A percentile compares a stretch with the other conserved stretches of the same genome.
phyloP scores from a whole-genome alignment of 2,113 vertebrate genomes.

The Barnardius zonarius region DNA sequence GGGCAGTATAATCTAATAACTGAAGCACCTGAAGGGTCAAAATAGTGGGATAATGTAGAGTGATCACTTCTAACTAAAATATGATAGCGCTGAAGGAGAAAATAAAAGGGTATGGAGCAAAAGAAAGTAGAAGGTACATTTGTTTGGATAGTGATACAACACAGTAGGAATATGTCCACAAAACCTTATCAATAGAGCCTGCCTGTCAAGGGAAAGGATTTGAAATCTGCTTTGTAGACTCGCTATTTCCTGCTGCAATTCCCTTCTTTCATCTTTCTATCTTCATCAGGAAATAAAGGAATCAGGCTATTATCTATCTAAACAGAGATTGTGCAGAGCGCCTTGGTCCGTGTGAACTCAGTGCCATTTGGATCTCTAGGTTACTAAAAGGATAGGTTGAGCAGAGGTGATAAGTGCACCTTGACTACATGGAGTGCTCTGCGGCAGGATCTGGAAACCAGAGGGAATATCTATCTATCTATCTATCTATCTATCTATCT shows the following conservation, averaged over 20 bases:
- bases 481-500: no score
- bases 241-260: background rate
- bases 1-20: background rate
- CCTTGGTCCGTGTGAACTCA: background rate
- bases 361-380: accelerated
- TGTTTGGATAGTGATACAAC: background rate
- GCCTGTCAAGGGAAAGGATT: background rate
- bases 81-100: background rate
- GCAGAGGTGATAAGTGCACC: background rate
- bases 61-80: conserved; percentile 25
- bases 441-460: background rate
- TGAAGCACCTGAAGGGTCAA: conserved; percentile 13
- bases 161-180: background rate
- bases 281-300: background rate
- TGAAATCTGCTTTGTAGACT: background rate
- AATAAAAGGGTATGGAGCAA: background rate
- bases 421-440: background rate
- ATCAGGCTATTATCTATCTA: background rate
- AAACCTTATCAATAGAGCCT: background rate
- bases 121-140: background rate
- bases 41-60: background rate
- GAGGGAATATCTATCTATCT: background rate
- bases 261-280: background rate
- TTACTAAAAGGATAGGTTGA: background rate
- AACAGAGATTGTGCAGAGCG: background rate